Evolutionary conservation across 2,888 invertebrate genomes (phyloP).

Genomic region (Scrobipalpa costella): DNA sequence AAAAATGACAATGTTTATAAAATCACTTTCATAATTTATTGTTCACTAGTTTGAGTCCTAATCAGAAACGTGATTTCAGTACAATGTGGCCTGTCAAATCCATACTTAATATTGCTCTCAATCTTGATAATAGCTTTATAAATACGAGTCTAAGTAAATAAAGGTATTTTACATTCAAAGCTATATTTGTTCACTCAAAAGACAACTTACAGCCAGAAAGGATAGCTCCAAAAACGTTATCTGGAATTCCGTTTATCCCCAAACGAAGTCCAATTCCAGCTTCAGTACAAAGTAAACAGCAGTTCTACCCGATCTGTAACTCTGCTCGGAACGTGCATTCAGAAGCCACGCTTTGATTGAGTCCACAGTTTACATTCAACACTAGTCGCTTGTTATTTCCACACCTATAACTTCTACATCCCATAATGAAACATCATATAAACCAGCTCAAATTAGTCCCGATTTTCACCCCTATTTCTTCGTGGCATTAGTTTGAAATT

Average conservation of each 20-base stretch:
- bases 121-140: no score
- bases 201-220: not conserved
- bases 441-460: not conserved
- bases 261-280: not conserved
- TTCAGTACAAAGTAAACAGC: not conserved
- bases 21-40: no score
- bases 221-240: not conserved
- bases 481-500: not conserved
- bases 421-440: not conserved
- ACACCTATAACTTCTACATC: constrained; percentile 47
- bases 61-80: no score
- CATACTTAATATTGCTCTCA: no score
- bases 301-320: constrained; percentile 1
- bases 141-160: no score
- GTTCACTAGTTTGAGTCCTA: no score
- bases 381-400: constrained; percentile 55
- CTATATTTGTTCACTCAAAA: no score
- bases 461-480: not conserved
- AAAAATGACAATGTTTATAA: no score
- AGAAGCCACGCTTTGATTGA: constrained; percentile 50
- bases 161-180: no score
- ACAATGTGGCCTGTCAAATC: no score
- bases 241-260: constrained; percentile 4
- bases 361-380: constrained; percentile 59
- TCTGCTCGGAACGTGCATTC: constrained; percentile 5